These are phyloP conservation scores for Trissoscelio sp. DNA, from an alignment of 2,888 invertebrate genomes.

Conservation along the genomic window DNA sequence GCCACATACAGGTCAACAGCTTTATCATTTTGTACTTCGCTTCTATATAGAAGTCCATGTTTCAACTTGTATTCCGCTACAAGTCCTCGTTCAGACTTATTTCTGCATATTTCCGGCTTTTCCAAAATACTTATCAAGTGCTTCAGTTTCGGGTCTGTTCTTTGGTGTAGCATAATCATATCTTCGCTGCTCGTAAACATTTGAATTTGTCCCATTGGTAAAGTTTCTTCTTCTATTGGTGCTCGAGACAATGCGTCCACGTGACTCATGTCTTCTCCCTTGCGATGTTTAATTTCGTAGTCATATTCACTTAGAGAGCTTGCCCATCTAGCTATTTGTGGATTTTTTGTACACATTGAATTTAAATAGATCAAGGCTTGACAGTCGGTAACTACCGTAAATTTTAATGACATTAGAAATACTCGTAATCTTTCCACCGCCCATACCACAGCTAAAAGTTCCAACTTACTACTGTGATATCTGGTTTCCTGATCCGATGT, in stretches of 20 bases:
- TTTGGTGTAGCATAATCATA: slow-evolving; percentile 24
- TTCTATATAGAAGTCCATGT: slow-evolving; percentile 1
- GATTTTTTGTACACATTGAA: slow-evolving; percentile 69
- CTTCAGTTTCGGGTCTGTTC: slow-evolving; percentile 9
- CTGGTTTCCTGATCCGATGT: not conserved
- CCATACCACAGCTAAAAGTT: not conserved
- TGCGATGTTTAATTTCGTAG: slow-evolving; percentile 55
- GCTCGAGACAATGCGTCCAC: slow-evolving; percentile 66
- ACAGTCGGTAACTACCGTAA: slow-evolving; percentile 30
- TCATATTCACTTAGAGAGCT: slow-evolving; percentile 57
- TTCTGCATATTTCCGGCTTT: slow-evolving; percentile 6
- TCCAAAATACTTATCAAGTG: slow-evolving; percentile 11
- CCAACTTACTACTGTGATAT: slow-evolving; percentile 4
- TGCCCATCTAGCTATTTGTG: slow-evolving; percentile 67
- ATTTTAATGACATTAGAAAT: slow-evolving; percentile 5
- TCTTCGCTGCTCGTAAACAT: slow-evolving; percentile 18
- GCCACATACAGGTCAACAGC: slow-evolving; percentile 24
- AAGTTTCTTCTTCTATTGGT: slow-evolving; percentile 23
- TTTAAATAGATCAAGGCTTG: slow-evolving; percentile 72
- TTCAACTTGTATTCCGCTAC: not conserved
- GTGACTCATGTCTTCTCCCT: slow-evolving; percentile 63
- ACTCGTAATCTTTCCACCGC: slow-evolving; percentile 55
- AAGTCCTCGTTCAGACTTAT: not conserved
- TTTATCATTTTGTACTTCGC: not conserved
- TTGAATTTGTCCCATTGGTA: not conserved